Conservation (phyloP, 2,113 vertebrate species). For the Halichoerus grypus region DNA sequence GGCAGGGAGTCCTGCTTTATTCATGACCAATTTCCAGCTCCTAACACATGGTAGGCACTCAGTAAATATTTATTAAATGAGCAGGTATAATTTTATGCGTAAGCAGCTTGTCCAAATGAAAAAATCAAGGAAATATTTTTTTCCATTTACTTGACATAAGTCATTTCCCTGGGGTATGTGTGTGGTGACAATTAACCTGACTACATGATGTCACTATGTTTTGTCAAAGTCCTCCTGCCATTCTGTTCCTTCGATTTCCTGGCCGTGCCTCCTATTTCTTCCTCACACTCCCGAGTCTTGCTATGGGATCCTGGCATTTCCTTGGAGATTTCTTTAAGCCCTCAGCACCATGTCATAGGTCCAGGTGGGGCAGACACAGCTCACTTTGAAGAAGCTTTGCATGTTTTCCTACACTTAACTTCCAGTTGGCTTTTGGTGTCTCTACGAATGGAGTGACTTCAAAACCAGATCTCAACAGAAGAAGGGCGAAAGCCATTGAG, state of each 20-base stretch:
- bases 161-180: not conserved
- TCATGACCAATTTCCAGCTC: conserved; percentile 47
- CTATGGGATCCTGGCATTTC: not conserved
- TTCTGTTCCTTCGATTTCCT: not conserved
- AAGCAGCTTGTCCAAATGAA: conserved; percentile 64
- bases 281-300: not conserved
- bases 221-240: conserved; percentile 28
- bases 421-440: not conserved
- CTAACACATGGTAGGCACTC: conserved; percentile 52
- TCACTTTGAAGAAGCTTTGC: not conserved
- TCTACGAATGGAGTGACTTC: not conserved
- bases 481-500: not conserved
- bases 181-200: not conserved
- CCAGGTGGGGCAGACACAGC: not conserved
- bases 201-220: conserved; percentile 33
- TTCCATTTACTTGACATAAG: conserved; percentile 36
- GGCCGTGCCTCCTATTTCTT: not conserved
- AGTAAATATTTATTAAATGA: conserved; percentile 75
- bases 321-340: not conserved
- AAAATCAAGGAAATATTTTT: conserved; percentile 55
- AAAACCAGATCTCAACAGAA: not conserved
- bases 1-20: not conserved
- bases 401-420: not conserved
- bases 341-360: not conserved
- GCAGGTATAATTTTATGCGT: conserved; percentile 51